Evolutionary conservation across 1,140 invertebrate species (phyloP), one percentile per base, ranked within the genome.

Genomic region (Drosophila nasuta): DNA sequence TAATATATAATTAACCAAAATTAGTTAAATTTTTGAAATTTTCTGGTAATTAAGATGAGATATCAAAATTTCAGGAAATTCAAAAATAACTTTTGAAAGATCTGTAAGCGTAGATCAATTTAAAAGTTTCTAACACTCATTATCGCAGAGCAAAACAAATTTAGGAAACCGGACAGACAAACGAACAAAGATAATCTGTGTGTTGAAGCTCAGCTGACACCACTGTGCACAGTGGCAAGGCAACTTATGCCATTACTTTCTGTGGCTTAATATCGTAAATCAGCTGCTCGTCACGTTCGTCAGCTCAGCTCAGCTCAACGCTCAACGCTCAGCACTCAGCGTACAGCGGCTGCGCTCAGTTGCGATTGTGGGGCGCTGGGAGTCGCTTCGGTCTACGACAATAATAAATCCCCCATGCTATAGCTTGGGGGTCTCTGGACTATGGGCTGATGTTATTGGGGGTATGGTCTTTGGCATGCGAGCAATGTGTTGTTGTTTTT

Each of bases 181-280:
- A 43, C 41, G 5, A n/a, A 13, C n/a, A 7, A 41, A n/a, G 38
- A 43, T 13, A 43, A 13, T 43, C 1, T 43, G n/a, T 10, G 11
- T 58, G 8, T 11, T 28, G 2, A n/a, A 10, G 10, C 20, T 25
- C 20, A 4, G 17, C 17, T 51, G 1, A 17, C 11, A n/a, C 64
- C 51, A 74, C 71, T 64, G 67, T 75, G 59, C 67, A 52, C 38
- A 49, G 57, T 57, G 45, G 48, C 28, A 41, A 33, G 45, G 48
- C 28, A 41, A 33, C 17, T 3, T 33, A 33, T 4, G 35, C 57
- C 75, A 78, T 70, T n/a, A 15, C 30, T 15, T 54, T 51, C 62
- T 48, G 64, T 49, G 33, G 54, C 35, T 46, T 59, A 87, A 83
- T 87, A 88, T 83, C 83, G 83, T 88, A 88, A 88, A 83, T 88